Evolutionary conservation across 1,140 invertebrate species (phyloP).

Genomic region (Megathymus violae): DNA sequence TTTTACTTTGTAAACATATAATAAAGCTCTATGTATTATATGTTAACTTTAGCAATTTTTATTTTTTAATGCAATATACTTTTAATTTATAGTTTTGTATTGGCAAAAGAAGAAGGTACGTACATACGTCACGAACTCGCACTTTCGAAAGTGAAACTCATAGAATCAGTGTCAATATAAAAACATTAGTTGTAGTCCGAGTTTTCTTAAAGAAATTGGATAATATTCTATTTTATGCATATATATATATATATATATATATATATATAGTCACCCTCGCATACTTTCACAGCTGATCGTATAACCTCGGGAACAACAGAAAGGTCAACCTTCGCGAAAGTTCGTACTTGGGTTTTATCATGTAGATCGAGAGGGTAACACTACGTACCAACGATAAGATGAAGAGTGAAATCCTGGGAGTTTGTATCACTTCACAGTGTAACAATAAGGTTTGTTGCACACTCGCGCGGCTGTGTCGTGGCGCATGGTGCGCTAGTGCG

Average conservation of each 20-base stretch:
- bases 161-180: slow-evolving; percentile 15
- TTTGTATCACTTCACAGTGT: slow-evolving; percentile 70
- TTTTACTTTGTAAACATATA: slow-evolving; percentile 52
- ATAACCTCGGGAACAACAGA: slow-evolving; percentile 46
- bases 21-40: not conserved
- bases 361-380: not conserved
- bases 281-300: slow-evolving; percentile 71
- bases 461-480: slow-evolving; percentile 56
- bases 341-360: slow-evolving; percentile 1
- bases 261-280: slow-evolving; percentile 47
- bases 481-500: slow-evolving; percentile 66
- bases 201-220: slow-evolving; percentile 3
- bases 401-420: slow-evolving; percentile 54
- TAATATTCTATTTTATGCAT: slow-evolving; percentile 17
- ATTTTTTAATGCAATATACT: too few species aligned
- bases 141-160: slow-evolving; percentile 74
- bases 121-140: slow-evolving; percentile 46
- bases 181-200: not conserved
- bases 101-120: not conserved
- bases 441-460: slow-evolving; percentile 52
- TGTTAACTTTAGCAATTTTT: slow-evolving; percentile 14
- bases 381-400: slow-evolving; percentile 33
- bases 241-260: slow-evolving; percentile 8
- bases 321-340: slow-evolving; percentile 42
- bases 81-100: not conserved